phyloP scores from a whole-genome alignment of 2,797 vertebrate species.

The Girardinus metallicus region DNA sequence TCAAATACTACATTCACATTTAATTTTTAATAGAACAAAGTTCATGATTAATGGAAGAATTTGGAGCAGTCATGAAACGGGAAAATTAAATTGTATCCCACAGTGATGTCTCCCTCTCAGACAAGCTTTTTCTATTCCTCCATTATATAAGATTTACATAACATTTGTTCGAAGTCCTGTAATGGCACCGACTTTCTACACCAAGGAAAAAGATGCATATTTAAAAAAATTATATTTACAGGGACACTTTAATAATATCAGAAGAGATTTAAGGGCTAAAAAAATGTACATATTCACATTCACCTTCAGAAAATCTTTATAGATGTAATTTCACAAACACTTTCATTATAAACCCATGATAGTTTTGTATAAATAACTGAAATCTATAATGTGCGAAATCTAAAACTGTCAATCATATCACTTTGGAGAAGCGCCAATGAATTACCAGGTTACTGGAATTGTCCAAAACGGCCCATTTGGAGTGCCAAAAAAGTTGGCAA shows the following conservation, averaged over 20 bases:
- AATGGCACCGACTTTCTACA: not conserved
- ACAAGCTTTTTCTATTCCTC: conserved; percentile 3
- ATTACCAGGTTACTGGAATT: not conserved
- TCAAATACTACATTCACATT: conserved; percentile 52
- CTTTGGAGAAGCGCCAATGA: not conserved
- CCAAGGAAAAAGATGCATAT: not conserved
- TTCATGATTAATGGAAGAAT: conserved; percentile 72
- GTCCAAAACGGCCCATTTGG: not conserved
- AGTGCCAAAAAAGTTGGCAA: not conserved
- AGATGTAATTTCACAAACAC: not conserved
- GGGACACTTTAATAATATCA: not conserved
- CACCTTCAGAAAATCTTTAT: not conserved
- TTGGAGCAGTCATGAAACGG: conserved; percentile 56
- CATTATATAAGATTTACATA: not conserved
- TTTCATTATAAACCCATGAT: not conserved
- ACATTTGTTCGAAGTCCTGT: not conserved
- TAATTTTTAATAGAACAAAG: conserved; percentile 67
- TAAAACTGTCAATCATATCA: not conserved
- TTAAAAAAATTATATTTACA: not conserved
- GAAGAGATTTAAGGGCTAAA: not conserved
- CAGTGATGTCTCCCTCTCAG: conserved; percentile 37
- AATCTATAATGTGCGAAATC: not conserved
- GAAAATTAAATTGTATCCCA: conserved; percentile 64
- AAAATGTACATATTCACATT: not conserved
- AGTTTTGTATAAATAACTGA: not conserved